Evolutionary conservation across 1,140 invertebrate genomes (phyloP).

Genomic region (Penaeus indicus): DNA sequence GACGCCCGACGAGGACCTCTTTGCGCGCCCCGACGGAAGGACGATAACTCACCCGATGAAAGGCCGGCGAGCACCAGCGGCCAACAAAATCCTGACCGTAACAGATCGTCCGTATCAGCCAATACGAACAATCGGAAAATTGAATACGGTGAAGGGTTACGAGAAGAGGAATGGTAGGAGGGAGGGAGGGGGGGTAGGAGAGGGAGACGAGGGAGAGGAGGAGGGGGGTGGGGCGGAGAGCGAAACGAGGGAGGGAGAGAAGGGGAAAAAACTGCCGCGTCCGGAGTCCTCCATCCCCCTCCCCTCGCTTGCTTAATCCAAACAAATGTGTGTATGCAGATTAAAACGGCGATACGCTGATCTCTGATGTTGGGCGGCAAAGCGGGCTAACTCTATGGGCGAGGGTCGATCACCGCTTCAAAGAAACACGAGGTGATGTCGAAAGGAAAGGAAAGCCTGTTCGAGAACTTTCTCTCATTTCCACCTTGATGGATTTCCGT

Average conservation of each 20-base stretch:
- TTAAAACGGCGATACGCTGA: constrained; percentile 56
- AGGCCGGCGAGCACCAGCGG: no score
- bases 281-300: constrained; percentile 11
- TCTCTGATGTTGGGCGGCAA: constrained; percentile 44
- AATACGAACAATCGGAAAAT: constrained; percentile 37
- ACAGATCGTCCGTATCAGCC: constrained; percentile 37
- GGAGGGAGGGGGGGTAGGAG: neutral
- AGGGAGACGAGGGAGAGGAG: neutral
- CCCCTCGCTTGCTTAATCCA: constrained; percentile 53
- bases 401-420: neutral
- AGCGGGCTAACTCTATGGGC: neutral
- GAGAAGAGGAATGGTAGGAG: constrained; percentile 4
- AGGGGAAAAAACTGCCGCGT: constrained; percentile 10
- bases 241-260: constrained; percentile 21
- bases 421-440: neutral
- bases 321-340: constrained; percentile 59
- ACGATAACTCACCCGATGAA: no score
- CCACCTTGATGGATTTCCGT: neutral
- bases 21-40: no score
- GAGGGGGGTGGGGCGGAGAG: constrained; percentile 1
- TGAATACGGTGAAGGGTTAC: constrained; percentile 21
- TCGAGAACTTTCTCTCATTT: neutral
- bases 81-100: neutral
- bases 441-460: neutral
- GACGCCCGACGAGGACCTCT: no score